phyloP scores from a whole-genome alignment of 1,140 invertebrate genomes.

The Acromyrmex echinatior region DNA sequence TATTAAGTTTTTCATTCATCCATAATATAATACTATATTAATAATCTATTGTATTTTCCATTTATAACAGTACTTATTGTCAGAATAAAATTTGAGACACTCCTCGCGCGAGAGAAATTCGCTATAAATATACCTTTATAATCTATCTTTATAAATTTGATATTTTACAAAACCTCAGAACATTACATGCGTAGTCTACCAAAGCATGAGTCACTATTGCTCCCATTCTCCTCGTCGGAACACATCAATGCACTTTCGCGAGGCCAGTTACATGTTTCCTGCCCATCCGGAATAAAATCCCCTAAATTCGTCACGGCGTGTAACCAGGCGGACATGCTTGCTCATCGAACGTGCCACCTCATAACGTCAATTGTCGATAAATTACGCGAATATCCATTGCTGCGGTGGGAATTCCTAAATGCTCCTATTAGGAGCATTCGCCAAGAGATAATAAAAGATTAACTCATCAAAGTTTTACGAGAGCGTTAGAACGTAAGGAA shows the following conservation, averaged over 20 bases:
- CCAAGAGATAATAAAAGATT: constrained; percentile 55
- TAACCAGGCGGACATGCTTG: not conserved
- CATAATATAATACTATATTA: not conserved
- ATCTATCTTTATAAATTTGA: no score
- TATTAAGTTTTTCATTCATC: not conserved
- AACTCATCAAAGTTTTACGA: constrained; percentile 69
- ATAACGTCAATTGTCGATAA: constrained; percentile 37
- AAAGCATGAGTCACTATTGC: constrained; percentile 65
- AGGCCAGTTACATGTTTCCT: constrained; percentile 63
- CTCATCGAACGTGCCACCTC: not conserved
- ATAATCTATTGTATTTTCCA: not conserved
- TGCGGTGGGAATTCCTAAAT: constrained; percentile 19
- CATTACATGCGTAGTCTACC: not conserved
- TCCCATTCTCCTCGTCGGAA: constrained; percentile 68
- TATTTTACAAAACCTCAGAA: not conserved
- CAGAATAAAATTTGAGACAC: not conserved
- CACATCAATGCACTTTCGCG: constrained; percentile 65
- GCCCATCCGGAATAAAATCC: constrained; percentile 70
- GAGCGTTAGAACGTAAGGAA: constrained; percentile 38
- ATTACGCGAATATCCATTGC: constrained; percentile 30
- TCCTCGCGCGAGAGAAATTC: not conserved
- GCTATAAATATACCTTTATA: not conserved
- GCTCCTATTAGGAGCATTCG: constrained; percentile 26
- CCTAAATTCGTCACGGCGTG: constrained; percentile 60
- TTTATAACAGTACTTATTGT: not conserved